Conservation (phyloP, 2,888 invertebrate species). For the Falcaria lacertinaria region DNA sequence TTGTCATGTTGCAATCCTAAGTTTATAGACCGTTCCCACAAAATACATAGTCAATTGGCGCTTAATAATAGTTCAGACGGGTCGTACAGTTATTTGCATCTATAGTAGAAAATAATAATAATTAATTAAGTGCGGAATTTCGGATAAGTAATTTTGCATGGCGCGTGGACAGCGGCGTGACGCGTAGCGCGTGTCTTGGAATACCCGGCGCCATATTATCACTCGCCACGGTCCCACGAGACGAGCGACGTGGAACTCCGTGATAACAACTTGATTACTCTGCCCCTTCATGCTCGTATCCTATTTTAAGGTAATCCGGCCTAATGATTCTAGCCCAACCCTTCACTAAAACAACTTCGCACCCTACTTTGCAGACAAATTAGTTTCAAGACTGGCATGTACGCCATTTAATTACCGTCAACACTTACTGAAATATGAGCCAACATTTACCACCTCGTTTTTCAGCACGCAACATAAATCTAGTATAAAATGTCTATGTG, state of each 20-base stretch:
- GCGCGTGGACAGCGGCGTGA: slow-evolving; percentile 8
- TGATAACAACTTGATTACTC: slow-evolving; percentile 64
- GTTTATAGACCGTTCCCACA: too few species aligned
- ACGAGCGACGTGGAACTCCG: slow-evolving; percentile 36
- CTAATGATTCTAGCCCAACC: slow-evolving; percentile 47
- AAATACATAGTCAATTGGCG: too few species aligned
- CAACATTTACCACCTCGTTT: not conserved
- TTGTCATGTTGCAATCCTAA: too few species aligned
- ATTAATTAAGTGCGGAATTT: too few species aligned
- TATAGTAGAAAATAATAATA: too few species aligned
- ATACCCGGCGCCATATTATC: slow-evolving; percentile 40
- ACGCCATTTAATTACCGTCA: slow-evolving; percentile 23
- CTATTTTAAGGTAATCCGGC: slow-evolving; percentile 46
- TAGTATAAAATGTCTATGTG: slow-evolving; percentile 22
- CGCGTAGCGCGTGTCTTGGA: slow-evolving; percentile 49
- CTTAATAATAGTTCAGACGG: too few species aligned
- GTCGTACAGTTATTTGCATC: too few species aligned
- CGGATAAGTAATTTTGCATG: not conserved
- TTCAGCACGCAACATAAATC: slow-evolving; percentile 4
- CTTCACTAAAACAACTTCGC: slow-evolving; percentile 48
- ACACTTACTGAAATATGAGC: slow-evolving; percentile 3
- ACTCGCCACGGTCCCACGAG: slow-evolving; percentile 23
- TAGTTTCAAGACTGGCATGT: slow-evolving; percentile 32
- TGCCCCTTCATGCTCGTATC: slow-evolving; percentile 29
- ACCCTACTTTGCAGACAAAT: slow-evolving; percentile 48